Evolutionary conservation across 2,113 vertebrate genomes (phyloP).

Genomic region (Rutilus rutilus): DNA sequence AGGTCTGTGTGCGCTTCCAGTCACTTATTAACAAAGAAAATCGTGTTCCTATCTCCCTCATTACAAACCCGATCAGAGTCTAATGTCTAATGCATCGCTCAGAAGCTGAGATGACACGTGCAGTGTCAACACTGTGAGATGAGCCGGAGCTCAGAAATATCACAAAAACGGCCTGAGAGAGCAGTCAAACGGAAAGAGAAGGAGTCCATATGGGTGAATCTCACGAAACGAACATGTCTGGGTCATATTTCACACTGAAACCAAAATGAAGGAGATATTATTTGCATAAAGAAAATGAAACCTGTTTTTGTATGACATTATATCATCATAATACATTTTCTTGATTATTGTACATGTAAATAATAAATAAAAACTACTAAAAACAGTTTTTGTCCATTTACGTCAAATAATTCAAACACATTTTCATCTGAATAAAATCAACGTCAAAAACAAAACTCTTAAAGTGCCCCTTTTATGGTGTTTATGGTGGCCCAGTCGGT

Average conservation of each 20-base stretch:
- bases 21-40: slow-evolving; percentile 51
- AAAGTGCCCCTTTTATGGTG: no score
- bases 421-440: neutral
- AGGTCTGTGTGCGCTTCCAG: slow-evolving; percentile 20
- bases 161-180: neutral
- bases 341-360: neutral
- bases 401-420: neutral
- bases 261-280: neutral
- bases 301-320: neutral
- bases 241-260: neutral
- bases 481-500: no score
- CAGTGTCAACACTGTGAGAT: slow-evolving; percentile 1
- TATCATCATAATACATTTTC: neutral
- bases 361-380: neutral
- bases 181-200: neutral
- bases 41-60: slow-evolving; percentile 20
- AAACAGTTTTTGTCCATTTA: neutral
- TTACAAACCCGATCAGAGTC: neutral
- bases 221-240: neutral
- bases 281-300: neutral
- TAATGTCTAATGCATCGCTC: slow-evolving; percentile 27
- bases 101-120: slow-evolving; percentile 7
- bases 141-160: neutral
- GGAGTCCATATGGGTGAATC: neutral
- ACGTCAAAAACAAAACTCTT: neutral